Evolutionary conservation across 2,888 invertebrate genomes (phyloP).

Genomic region (Spisula solida): DNA sequence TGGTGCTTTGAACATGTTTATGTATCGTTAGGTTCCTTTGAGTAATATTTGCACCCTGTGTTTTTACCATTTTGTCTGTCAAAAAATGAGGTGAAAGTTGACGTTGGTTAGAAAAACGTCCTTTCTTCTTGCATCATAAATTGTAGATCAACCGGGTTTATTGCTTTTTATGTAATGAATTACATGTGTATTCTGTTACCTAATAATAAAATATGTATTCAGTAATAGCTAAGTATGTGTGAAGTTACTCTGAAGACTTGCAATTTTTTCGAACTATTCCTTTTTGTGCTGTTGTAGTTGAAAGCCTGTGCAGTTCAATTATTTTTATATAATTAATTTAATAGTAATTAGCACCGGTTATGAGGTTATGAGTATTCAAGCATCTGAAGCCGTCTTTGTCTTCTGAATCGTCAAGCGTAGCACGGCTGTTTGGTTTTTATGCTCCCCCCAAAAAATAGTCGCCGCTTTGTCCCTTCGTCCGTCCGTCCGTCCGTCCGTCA

Average conservation of each 20-base stretch:
- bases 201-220: neutral
- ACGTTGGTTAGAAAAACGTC: neutral
- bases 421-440: too few species aligned
- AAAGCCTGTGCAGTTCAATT: neutral
- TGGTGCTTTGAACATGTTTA: too few species aligned
- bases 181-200: neutral
- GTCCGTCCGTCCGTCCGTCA: too few species aligned
- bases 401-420: too few species aligned
- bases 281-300: neutral
- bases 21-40: too few species aligned
- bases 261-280: neutral
- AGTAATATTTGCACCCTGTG: too few species aligned
- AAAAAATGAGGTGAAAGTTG: neutral
- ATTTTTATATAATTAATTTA: neutral
- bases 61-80: too few species aligned
- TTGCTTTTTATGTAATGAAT: neutral
- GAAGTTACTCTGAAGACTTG: neutral
- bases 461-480: too few species aligned
- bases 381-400: neutral
- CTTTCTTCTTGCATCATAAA: conserved; percentile 14
- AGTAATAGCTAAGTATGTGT: neutral
- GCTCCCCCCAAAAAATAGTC: too few species aligned
- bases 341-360: neutral
- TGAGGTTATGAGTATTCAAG: neutral
- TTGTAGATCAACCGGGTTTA: neutral